These are phyloP conservation scores for Gobio gobio DNA, from an alignment of 2,113 vertebrate species.

Conservation along the genomic window DNA sequence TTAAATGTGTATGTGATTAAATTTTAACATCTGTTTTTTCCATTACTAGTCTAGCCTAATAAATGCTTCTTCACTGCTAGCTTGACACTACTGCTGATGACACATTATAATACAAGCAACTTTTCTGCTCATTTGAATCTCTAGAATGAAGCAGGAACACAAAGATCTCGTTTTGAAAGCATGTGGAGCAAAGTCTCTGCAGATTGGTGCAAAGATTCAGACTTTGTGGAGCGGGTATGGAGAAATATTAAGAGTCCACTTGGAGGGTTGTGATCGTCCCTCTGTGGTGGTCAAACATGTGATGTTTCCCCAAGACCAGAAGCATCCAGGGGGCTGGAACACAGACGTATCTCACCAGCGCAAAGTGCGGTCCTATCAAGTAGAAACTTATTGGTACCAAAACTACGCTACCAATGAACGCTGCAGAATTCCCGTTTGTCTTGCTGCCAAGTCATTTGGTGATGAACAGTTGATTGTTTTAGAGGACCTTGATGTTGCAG, in stretches of 20 bases:
- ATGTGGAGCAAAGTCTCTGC: slow-evolving; percentile 67
- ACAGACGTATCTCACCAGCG: slow-evolving; percentile 73
- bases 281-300: slow-evolving; percentile 78
- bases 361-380: slow-evolving; percentile 77
- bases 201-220: slow-evolving; percentile 71
- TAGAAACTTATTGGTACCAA: slow-evolving; percentile 79
- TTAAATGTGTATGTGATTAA: not conserved
- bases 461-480: slow-evolving; percentile 79
- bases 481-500: slow-evolving; percentile 75
- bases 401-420: slow-evolving; percentile 69
- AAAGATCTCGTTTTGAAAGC: slow-evolving; percentile 71
- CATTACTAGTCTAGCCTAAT: not conserved
- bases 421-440: slow-evolving; percentile 71
- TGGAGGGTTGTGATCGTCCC: slow-evolving; percentile 69
- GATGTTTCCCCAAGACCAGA: slow-evolving; percentile 66
- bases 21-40: not conserved
- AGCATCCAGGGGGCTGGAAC: slow-evolving; percentile 68
- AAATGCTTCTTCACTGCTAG: not conserved
- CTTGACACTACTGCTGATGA: not conserved
- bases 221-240: slow-evolving; percentile 78
- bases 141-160: slow-evolving; percentile 72
- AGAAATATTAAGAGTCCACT: slow-evolving; percentile 73
- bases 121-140: not conserved
- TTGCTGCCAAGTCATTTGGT: slow-evolving; percentile 69
- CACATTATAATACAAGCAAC: not conserved